Evolutionary conservation across 2,888 invertebrate species (phyloP).

Genomic region (Tubiluchus corallicola): DNA sequence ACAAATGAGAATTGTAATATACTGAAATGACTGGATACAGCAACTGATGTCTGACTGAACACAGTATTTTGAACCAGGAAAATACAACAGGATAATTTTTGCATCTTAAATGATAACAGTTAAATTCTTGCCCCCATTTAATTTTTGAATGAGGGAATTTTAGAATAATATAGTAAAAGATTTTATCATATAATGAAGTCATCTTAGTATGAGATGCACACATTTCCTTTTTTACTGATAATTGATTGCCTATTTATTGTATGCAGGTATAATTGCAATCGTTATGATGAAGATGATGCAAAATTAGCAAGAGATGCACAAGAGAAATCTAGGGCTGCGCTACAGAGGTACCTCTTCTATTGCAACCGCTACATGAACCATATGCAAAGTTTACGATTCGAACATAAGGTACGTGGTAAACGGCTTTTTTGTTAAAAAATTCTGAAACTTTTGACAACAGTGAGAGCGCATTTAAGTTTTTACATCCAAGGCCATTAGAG

Average conservation of each 20-base stretch:
- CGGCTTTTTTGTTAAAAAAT: too few species aligned
- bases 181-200: slow-evolving; percentile 6
- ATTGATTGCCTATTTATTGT: slow-evolving; percentile 4
- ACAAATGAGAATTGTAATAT: too few species aligned
- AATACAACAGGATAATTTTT: neutral
- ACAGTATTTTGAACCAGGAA: too few species aligned
- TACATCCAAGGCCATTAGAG: too few species aligned
- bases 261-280: too few species aligned
- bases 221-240: slow-evolving; percentile 6
- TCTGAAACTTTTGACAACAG: too few species aligned
- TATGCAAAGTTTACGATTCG: slow-evolving; percentile 93
- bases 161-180: too few species aligned
- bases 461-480: too few species aligned
- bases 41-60: too few species aligned
- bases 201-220: neutral
- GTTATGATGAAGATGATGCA: slow-evolving; percentile 85
- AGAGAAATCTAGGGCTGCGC: slow-evolving; percentile 74
- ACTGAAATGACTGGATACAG: too few species aligned
- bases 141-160: too few species aligned
- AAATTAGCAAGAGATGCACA: slow-evolving; percentile 89
- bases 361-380: slow-evolving; percentile 99
- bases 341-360: slow-evolving; percentile 93
- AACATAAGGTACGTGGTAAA: slow-evolving; percentile 54
- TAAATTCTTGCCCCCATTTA: too few species aligned
- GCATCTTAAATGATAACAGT: neutral